Conservation (phyloP, 1,140 invertebrate species). For the Neodiprion pinetum region DNA sequence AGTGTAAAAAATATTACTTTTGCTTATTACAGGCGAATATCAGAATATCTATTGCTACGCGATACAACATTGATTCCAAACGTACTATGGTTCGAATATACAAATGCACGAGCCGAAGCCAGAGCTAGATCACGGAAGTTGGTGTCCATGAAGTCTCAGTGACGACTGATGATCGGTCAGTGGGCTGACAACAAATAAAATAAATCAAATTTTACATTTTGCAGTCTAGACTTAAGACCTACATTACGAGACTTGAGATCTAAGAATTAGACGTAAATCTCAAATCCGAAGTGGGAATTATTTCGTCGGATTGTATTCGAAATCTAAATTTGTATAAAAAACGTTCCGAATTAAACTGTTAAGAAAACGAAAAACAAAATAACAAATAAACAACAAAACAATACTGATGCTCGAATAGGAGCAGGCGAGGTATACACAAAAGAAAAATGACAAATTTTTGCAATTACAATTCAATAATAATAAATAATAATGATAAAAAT, state of each 20-base stretch:
- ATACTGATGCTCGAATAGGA: too few relatives aligned
- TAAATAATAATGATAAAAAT: background rate
- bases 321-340: too few relatives aligned
- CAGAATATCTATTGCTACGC: slow-evolving; percentile 85
- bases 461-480: background rate
- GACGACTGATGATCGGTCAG: slow-evolving; percentile 64
- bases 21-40: slow-evolving; percentile 76
- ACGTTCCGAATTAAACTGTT: too few relatives aligned
- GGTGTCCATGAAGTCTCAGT: slow-evolving; percentile 88
- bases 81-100: slow-evolving; percentile 94
- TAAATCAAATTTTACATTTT: slow-evolving; percentile 9
- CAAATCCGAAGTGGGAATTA: too few relatives aligned
- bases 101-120: slow-evolving; percentile 82
- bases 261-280: too few relatives aligned
- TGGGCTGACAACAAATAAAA: slow-evolving; percentile 45
- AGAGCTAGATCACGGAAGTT: slow-evolving; percentile 82
- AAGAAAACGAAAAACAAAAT: too few relatives aligned
- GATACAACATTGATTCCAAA: slow-evolving; percentile 94
- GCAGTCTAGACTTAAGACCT: slow-evolving; percentile 17
- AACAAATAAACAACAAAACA: too few relatives aligned
- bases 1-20: slow-evolving; percentile 17
- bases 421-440: background rate
- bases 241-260: slow-evolving; percentile 21
- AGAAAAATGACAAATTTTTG: background rate
- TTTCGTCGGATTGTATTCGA: too few relatives aligned